A percentile compares a stretch with the other conserved stretches of the same genome.
phyloP scores from a whole-genome alignment of 2,888 invertebrate species.

The Cheilosia grossa region DNA sequence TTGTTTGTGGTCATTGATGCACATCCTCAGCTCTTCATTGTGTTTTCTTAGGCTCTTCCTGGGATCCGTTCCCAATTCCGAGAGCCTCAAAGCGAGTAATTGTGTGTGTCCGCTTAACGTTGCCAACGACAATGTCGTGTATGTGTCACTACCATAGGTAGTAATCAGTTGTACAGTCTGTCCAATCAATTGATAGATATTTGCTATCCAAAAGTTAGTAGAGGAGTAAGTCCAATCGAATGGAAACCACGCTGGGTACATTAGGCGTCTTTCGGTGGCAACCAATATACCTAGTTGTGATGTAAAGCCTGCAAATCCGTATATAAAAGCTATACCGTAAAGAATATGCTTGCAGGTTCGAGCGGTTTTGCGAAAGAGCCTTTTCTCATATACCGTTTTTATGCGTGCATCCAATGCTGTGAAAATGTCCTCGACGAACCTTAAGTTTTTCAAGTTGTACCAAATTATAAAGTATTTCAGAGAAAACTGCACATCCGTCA shows the following conservation, averaged over 20 bases:
- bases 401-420: background rate
- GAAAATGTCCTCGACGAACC: background rate
- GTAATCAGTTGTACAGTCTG: background rate
- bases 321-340: background rate
- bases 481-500: background rate
- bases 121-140: background rate
- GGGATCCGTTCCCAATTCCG: background rate
- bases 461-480: background rate
- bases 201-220: constrained; percentile 75
- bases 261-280: background rate
- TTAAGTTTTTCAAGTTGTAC: background rate
- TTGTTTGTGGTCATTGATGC: background rate
- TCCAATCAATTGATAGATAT: constrained; percentile 78
- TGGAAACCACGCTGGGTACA: constrained; percentile 75
- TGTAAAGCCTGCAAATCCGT: background rate
- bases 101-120: background rate
- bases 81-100: background rate
- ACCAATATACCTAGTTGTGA: background rate
- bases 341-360: background rate
- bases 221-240: constrained; percentile 77
- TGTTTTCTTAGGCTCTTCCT: background rate
- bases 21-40: background rate
- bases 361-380: background rate
- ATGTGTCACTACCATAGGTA: background rate
- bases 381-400: background rate